Base-by-base conservation (phyloP, 1,140 invertebrate genomes). In the Anoplolepis gracilipes region DNA sequence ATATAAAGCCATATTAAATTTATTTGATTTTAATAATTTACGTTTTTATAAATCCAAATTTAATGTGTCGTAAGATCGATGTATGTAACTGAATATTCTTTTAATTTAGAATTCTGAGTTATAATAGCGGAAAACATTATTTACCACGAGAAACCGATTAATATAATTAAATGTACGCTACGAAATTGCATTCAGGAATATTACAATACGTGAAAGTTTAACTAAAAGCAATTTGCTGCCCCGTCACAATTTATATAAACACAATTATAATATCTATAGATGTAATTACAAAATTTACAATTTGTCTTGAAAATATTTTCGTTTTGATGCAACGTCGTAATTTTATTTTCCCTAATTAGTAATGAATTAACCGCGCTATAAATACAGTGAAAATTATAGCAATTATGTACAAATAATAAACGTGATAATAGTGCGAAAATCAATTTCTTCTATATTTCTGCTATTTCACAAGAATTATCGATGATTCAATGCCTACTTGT, bases 231-330 rank as follows among this genome's bases (percentile, higher is more conserved):
- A 82, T 82, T 59, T 72, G 25, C 28, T 8, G 28, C 16, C 13
- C 19, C 28, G 28, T 82, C 36, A 72, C 33, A 57, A 61, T 59
- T 59, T 39, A 4, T 72, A 49, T 49, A 59, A 82, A 82, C 42
- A 42, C 78, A 59, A 81, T 81, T 81, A 78, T 42, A 42, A 76
- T 81, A 81, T 82, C 72, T 28, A 28, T 39, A 33, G 67, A 42
- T 82, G 13, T 82, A 82, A 82, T 82, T 82, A 72, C 67, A 72
- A 82, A 59, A 73, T 46, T 39, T 81, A 72, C 72, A 59, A 73
- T 46, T 39, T 81, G 28, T 73, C 19, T 82, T 73, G 19, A 73
- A 82, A 72, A 82, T 81, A 81, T 81, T 81, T 57, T 57, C 36
- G 36, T 72, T 49, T 49, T 1, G 22, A 72, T 70, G 25, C 7